phyloP scores from a whole-genome alignment of 2,113 vertebrate genomes.

The Oncorhynchus keta region DNA sequence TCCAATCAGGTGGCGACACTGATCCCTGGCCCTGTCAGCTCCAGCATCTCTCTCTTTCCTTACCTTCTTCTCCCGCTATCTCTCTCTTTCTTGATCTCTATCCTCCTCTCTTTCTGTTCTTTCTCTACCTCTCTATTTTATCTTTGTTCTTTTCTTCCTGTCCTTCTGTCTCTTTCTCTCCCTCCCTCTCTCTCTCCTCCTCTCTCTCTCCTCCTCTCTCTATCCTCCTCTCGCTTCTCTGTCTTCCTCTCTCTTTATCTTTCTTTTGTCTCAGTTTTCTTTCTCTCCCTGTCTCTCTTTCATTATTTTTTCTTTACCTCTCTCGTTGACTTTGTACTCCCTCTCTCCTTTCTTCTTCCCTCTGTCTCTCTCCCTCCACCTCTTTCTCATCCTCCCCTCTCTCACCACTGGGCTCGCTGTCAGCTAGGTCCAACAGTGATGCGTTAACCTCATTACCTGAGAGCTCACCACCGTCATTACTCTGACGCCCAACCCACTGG shows the following conservation, averaged over 20 bases:
- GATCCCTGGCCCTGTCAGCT: constrained; percentile 54
- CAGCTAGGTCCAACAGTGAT: constrained; percentile 57
- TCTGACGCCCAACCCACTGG: constrained; percentile 50
- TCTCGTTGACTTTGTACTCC: constrained; percentile 24
- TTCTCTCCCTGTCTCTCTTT: neutral
- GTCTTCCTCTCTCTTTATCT: neutral
- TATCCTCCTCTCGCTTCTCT: constrained; percentile 20
- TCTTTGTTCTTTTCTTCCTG: too few relatives aligned
- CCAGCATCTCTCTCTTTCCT: neutral
- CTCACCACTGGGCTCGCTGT: too few relatives aligned
- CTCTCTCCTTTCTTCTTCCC: neutral
- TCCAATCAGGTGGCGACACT: constrained; percentile 50
- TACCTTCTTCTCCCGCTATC: too few relatives aligned
- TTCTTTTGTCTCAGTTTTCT: neutral
- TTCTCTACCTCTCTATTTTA: constrained; percentile 1
- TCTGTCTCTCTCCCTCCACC: constrained; percentile 20
- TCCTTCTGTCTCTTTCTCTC: too few relatives aligned
- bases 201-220: constrained; percentile 10
- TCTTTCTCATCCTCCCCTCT: neutral
- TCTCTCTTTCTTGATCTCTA: constrained; percentile 13
- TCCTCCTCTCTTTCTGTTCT: neutral
- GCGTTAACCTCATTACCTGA: constrained; percentile 39
- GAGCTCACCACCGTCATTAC: constrained; percentile 70
- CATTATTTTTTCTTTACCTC: constrained; percentile 4
- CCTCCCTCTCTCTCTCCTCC: constrained; percentile 7